Base-by-base conservation (phyloP, 2,888 invertebrate genomes). In the Drosophila leonis region DNA sequence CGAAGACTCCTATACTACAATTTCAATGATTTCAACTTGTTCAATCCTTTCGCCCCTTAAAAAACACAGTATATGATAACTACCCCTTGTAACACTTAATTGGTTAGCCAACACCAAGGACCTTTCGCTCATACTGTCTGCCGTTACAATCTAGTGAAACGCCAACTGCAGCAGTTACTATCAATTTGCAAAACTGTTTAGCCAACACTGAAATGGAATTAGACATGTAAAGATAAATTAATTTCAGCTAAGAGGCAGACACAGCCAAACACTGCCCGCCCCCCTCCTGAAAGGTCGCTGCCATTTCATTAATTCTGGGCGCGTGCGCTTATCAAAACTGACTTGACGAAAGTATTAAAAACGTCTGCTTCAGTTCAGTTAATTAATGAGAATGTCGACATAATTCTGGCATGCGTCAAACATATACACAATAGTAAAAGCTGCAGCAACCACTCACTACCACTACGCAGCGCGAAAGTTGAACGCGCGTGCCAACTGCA, bases 241-340 rank as follows among this genome's bases (percentile, higher is more conserved):
- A 78, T 71, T 80, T 78, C 37, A 63, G 54, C 61, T 62, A 52
- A 46, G 65, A 59, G 65, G 65, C 55, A 51, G 48, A 41, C 49
- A 37, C 18, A 27, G 27, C 46, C 9, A 27, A 46, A 8, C 46
- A n/a, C 27, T 48, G 46, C 61, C 56, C 65, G 52, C 65, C 54
- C 59, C 57, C 39, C 31, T 13, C 4, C n/a, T n/a, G 49, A 20
- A 59, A 73, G 64, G 66, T 70, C 56, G 60, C 52, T 54, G 70
- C 54, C 70, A 73, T 79, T 86, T 81, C 82, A 84, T 84, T 89
- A 84, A 84, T 87, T 84, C 68, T 27, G 48, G 67, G 54, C 67
- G 76, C 77, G 84, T 55, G 54, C 64, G 72, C 78, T 75, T 86
- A 75, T 83, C 87, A 83, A 70, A 80, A 86, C 62, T 52, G 69